Evolutionary conservation across 1,140 invertebrate genomes (phyloP), one percentile per base, ranked within the genome.

Genomic region (Papilio polytes): DNA sequence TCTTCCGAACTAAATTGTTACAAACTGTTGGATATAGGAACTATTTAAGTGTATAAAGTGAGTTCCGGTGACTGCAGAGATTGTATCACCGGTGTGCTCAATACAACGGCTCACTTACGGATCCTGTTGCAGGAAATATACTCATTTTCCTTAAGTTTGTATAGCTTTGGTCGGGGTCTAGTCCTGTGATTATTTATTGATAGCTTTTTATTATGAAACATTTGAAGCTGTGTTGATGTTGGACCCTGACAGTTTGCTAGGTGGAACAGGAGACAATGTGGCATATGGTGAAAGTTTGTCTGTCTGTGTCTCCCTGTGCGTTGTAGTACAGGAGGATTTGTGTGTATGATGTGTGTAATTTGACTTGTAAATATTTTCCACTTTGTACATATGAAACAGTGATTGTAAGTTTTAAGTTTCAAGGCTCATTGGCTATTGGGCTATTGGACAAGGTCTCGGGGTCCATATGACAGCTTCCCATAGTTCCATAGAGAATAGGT

Each of bases 1-100:
- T 87, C 96, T 99, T 95, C 98, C 98, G 83, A 97, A 97, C 91
- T 97, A 95, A 96, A 82, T 73, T 74, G 74, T 15, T 78, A 72
- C 53, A 22, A 81, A 86, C 87, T 84, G 76, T 79, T 80, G 81
- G 78, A 83, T 83, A 86, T 86, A 88, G 83, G 79, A 80, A 78
- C 82, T 81, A 83, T 86, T 85, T 84, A 74, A 84, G 86, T 87
- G 76, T 86, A 85, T 85, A 85, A 85, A 82, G 81, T 82, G 82
- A 59, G 83, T 85, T 83, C 83, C 83, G 86, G 56, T 72, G 72
- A 59, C 72, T 22, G 8, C 44, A 36, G 56, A 84, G 85, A 76
- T 82, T 51, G 51, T 36, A 66, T 18, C 70, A 66, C 84, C 80
- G 83, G 56, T 88, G 87, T 86, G 88, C 89, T 92, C 89, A 89